phyloP scores from a whole-genome alignment of 1,140 invertebrate genomes.

The Chironomus tepperi region DNA sequence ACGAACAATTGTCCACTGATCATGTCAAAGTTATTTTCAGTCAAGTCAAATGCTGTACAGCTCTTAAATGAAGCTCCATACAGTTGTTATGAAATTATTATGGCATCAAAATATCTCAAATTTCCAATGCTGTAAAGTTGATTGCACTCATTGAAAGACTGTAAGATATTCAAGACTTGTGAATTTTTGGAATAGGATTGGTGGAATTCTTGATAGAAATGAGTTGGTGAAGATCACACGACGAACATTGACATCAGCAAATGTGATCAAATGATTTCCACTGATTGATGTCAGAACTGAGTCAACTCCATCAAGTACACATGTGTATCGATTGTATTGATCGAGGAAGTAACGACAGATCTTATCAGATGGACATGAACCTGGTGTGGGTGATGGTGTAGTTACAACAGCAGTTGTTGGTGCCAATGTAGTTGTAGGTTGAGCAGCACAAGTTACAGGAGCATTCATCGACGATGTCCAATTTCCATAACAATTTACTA shows the following conservation, averaged over 20 bases:
- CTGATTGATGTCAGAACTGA: not conserved
- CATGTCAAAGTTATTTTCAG: not conserved
- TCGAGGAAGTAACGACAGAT: not conserved
- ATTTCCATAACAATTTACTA: not conserved
- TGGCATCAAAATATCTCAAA: not conserved
- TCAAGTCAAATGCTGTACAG: not conserved
- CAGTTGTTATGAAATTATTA: not conserved
- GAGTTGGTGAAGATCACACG: not conserved
- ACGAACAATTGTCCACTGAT: not conserved
- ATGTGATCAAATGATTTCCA: not conserved
- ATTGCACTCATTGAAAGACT: not conserved
- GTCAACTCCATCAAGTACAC: not conserved
- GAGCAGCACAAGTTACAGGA: not conserved
- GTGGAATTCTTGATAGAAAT: not conserved
- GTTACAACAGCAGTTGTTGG: not conserved
- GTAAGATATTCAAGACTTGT: not conserved
- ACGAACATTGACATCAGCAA: not conserved
- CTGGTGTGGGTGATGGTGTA: not conserved
- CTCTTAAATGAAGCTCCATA: not conserved
- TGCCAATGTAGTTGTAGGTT: not conserved
- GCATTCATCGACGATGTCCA: not conserved
- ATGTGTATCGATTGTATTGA: not conserved
- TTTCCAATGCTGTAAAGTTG: not conserved
- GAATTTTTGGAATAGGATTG: not conserved
- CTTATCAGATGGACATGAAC: not conserved